Base-by-base conservation (phyloP, 2,888 invertebrate genomes). In the Gonocerus acuteangulatus region DNA sequence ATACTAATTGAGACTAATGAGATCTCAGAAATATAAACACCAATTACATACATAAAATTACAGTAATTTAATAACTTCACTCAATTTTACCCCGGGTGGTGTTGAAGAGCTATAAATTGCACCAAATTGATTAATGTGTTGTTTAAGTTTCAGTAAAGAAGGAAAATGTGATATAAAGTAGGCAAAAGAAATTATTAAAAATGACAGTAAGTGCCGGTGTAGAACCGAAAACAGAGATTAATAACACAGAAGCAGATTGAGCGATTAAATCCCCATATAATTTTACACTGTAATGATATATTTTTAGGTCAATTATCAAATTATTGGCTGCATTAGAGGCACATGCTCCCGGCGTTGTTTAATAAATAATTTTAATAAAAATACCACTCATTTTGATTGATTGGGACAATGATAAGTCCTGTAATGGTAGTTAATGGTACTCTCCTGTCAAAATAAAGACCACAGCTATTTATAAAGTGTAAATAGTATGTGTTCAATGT, bases 241-340 rank as follows among this genome's bases (percentile, higher is more conserved):
- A 51, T 51, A 34, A 34, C 34, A 18, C 49, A 19, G 3, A n/a
- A 7, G 51, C 34, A 34, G 51, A 51, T 34, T 51, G 51, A 51
- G 51, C 34, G 51, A 51, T 51, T 51, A 34, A 9, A 36, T 34
- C 11, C 18, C 51, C 34, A 18, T 34, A 51, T 34, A 34, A 51
- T 51, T 51, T 51, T 18, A 51, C 34, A 13, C 7, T 3, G 19
- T 34, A 19, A 51, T 34, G 32, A 51, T 51, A 34, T 51, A 51
- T 51, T 51, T 51, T 51, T 19, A 51, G 34, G 32, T 34, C 51
- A 51, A 51, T 51, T 51, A 51, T 51, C 16, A 34, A 32, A 51
- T 51, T 51, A 51, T 51, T 34, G 32, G 34, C 27, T 27, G 27
- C 27, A 27, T 27, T 27, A 27, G 27, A 6, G 48, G 48, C 16